phyloP scores from a whole-genome alignment of 2,888 invertebrate genomes.

The Sphaerophoria taeniata region DNA sequence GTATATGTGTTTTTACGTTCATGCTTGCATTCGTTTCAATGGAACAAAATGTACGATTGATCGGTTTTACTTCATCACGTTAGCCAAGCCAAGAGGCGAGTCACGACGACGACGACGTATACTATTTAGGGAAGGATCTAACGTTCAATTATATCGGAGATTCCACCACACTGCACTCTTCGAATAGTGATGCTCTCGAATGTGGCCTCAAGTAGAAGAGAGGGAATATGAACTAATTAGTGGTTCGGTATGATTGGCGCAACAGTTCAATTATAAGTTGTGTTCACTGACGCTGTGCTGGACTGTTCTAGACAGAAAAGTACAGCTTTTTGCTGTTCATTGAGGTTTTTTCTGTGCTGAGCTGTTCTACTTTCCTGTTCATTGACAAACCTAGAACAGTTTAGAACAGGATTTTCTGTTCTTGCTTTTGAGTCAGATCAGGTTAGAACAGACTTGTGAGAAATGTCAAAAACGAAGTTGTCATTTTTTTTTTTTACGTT shows the following conservation, averaged over 20 bases:
- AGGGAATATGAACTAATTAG: slow-evolving; percentile 72
- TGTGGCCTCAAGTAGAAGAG: slow-evolving; percentile 67
- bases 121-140: slow-evolving; percentile 62
- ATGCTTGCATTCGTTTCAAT: slow-evolving; percentile 71
- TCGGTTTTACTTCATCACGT: slow-evolving; percentile 64
- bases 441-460: too few relatives aligned
- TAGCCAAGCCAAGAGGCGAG: slow-evolving; percentile 28
- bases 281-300: too few relatives aligned
- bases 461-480: too few relatives aligned
- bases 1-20: slow-evolving; percentile 22
- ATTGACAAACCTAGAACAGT: too few relatives aligned
- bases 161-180: slow-evolving; percentile 65
- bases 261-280: slow-evolving; percentile 75
- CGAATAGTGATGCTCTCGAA: slow-evolving; percentile 59
- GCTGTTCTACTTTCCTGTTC: too few relatives aligned
- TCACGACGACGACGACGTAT: slow-evolving; percentile 6
- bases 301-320: too few relatives aligned
- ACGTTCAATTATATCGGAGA: slow-evolving; percentile 70
- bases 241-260: slow-evolving; percentile 72
- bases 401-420: too few relatives aligned
- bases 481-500: too few relatives aligned
- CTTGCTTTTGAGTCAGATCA: too few relatives aligned
- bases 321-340: too few relatives aligned
- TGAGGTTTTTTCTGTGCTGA: too few relatives aligned
- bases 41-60: slow-evolving; percentile 70